These are phyloP conservation scores for Bothrops jararaca DNA, from an alignment of 2,113 vertebrate species.

Conservation along the genomic window DNA sequence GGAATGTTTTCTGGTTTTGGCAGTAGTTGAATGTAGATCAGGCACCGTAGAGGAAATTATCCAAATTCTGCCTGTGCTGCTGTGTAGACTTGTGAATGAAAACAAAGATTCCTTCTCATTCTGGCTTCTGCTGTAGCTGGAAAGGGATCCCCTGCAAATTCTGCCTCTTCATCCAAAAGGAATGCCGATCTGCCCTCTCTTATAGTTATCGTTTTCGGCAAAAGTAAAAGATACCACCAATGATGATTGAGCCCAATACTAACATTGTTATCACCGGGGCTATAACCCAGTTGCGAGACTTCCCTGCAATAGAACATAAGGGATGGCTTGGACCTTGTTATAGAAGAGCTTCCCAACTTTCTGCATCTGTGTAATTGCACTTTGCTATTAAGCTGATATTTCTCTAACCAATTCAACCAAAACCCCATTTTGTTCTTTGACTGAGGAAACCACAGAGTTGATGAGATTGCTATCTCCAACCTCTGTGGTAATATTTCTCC, in stretches of 20 bases:
- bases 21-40: neutral
- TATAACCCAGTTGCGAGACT: conserved; percentile 54
- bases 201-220: neutral
- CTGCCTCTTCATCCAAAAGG: neutral
- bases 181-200: neutral
- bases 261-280: neutral
- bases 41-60: neutral
- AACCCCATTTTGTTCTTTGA: neutral
- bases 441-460: neutral
- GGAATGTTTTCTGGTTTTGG: neutral
- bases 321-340: neutral
- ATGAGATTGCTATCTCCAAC: neutral
- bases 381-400: neutral
- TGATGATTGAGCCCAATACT: neutral
- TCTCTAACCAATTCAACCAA: neutral
- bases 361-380: neutral
- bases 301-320: conserved; percentile 38
- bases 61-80: neutral
- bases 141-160: neutral
- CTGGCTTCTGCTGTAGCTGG: neutral
- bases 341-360: neutral
- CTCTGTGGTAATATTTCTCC: neutral
- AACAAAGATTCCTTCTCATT: neutral
- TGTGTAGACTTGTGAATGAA: neutral
- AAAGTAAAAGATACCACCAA: neutral